Base-by-base conservation (phyloP, 2,888 invertebrate species). In the Branchellion lobata region DNA sequence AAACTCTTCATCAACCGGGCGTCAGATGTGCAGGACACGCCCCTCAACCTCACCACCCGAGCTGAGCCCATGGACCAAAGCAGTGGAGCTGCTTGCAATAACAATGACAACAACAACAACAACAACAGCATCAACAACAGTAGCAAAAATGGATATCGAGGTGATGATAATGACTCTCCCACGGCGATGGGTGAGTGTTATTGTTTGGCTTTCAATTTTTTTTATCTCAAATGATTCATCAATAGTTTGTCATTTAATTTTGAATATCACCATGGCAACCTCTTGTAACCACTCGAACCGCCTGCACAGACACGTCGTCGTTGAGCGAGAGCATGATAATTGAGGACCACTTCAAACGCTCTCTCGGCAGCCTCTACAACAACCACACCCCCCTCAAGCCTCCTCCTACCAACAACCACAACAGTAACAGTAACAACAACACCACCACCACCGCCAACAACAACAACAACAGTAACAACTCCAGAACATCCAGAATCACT, bases 311-410 rank as follows among this genome's bases (percentile, higher is more conserved):
- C 40, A 40, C 40, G 8, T 40, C 40, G 14, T 5, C 5, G 8
- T 18, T 75, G 14, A 33, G 33, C 0, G 77, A 77, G 24, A 77
- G 8, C 24, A 65, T 61, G 61, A 65, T 36, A 61, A 65, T 77
- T 2, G 77, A 77, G n/a, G 65, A 77, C 40, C 77, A 77, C 36
- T 77, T 77, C 36, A 77, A 77, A 24, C 47, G 77, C 18, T 77
- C 77, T 0, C 40, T 77, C 1, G 77, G 77, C 61, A 77, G 40
- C 33, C 65, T 57, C n/a, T 77, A 77, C 77, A 36, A 36, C 40
- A 27, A 11, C 2, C 18, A 34, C 47, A 8, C 21, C 3, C 3
- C 29, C 21, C 3, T n/a, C 14, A 57, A 57, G 24, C 21, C 24
- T 18, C 61, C 61, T 57, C 40, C 73, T 5, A 5, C n/a, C 5